Evolutionary conservation across 2,888 invertebrate species (phyloP).

Genomic region (Tetropium fuscum): DNA sequence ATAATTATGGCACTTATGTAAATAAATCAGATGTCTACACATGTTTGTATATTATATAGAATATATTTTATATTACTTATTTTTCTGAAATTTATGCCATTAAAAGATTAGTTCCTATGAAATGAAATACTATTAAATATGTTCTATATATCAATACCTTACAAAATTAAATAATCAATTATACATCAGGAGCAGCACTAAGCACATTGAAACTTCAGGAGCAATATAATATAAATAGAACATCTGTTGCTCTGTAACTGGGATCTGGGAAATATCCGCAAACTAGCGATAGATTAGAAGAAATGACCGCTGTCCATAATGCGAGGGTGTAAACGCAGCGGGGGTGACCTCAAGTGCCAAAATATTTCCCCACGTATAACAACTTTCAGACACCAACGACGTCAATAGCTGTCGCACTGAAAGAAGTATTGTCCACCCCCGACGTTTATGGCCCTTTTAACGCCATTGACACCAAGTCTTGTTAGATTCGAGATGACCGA

Average conservation of each 20-base stretch:
- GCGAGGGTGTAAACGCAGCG: slow-evolving; percentile 33
- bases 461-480: slow-evolving; percentile 28
- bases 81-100: too few species aligned
- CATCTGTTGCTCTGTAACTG: slow-evolving; percentile 18
- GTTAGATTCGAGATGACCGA: slow-evolving; percentile 24
- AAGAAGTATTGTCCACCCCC: slow-evolving; percentile 31
- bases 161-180: background rate
- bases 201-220: background rate
- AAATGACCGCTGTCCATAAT: slow-evolving; percentile 24
- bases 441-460: slow-evolving; percentile 34
- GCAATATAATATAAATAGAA: background rate
- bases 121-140: too few species aligned
- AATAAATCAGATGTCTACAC: too few species aligned
- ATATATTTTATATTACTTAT: too few species aligned
- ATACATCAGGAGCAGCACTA: background rate
- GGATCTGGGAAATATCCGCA: slow-evolving; percentile 2
- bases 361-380: slow-evolving; percentile 26
- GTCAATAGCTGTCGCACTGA: slow-evolving; percentile 18
- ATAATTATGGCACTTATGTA: too few species aligned
- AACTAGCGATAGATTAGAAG: slow-evolving; percentile 32
- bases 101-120: too few species aligned
- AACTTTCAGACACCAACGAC: slow-evolving; percentile 8
- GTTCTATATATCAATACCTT: background rate
- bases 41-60: too few species aligned
- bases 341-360: slow-evolving; percentile 36